Percentiles rank a stretch among this genome's conserved stretches.
phyloP scores from a whole-genome alignment of 2,888 invertebrate species.

The Salpingus planirostris region DNA sequence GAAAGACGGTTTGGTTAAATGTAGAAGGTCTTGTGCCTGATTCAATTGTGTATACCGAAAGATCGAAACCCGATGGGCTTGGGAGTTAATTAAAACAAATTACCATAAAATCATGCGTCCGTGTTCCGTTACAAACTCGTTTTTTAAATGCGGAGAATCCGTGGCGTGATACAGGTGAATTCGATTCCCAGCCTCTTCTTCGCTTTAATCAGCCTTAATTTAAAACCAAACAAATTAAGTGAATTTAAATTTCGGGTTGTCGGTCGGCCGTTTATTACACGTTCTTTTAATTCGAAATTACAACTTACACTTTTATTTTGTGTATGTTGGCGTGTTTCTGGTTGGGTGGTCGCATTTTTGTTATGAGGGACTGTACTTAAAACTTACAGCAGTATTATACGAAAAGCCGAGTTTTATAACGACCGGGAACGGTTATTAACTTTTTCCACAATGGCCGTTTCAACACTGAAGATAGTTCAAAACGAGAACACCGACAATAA shows the following conservation, averaged over 20 bases:
- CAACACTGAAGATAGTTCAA: too few species aligned
- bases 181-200: slow-evolving; percentile 1
- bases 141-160: slow-evolving; percentile 7
- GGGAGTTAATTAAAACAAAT: slow-evolving; percentile 11
- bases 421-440: too few species aligned
- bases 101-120: slow-evolving; percentile 11
- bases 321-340: slow-evolving; percentile 16
- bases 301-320: slow-evolving; percentile 28
- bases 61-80: too few species aligned
- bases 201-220: slow-evolving; percentile 10
- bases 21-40: too few species aligned
- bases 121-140: too few species aligned
- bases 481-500: too few species aligned
- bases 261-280: slow-evolving; percentile 20
- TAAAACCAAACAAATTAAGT: slow-evolving; percentile 13
- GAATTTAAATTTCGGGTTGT: slow-evolving; percentile 17
- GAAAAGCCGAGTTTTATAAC: too few species aligned
- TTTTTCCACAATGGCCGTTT: too few species aligned
- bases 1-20: slow-evolving; percentile 28
- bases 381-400: too few species aligned
- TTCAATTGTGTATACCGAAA: too few species aligned
- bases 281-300: slow-evolving; percentile 27
- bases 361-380: too few species aligned
- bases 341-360: slow-evolving; percentile 27
- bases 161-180: slow-evolving; percentile 3